Base-by-base conservation (phyloP, 2,797 vertebrate genomes). In the Onychomys torridus region DNA sequence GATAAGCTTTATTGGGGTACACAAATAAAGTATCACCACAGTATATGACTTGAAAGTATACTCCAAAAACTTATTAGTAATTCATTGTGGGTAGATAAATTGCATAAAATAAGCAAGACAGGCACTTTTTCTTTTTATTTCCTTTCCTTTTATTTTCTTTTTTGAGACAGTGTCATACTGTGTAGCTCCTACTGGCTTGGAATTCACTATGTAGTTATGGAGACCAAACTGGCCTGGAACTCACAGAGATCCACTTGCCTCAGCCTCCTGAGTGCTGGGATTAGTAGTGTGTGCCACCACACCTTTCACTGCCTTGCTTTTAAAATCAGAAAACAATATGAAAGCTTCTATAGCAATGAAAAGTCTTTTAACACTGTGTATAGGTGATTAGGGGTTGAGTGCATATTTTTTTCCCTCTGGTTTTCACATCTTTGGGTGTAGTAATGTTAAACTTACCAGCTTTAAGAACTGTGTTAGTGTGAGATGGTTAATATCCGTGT, bases 381-480 rank as follows among this genome's bases (percentile, higher is more conserved):
- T 61, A n/a, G 5, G 11, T 57, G 17, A 65, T 29, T 82, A 87
- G 77, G 29, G 37, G 23, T 10, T 43, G 34, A 29, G 11, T 43
- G 0, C 71, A 23, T 90, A 23, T 57, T 73, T 90, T 10, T 55
- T 63, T 92, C 63, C 16, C 16, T 79, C 65, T 89, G 32, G 25
- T 73, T 94, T 81, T 59, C 27, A 77, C 34, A 96, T 37, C 16
- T 6, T 91, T 40, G 29, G 69, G 76, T 73, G 3, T 25, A 82
- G 17, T 91, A 65, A 90, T n/a, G 11, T 73, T 83, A 83, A 89
- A 78, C 49, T 78, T 89, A 3, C 14, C 16, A 75, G 89, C 43
- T 90, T 88, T 11, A 88, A 92, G 93, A 90, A 3, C 37, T 46
- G 2, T 75, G 61, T 52, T 91, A 91, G 92, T 90, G 71, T 89